Conservation (phyloP, 2,113 vertebrate species). For the Spea bombifrons region DNA sequence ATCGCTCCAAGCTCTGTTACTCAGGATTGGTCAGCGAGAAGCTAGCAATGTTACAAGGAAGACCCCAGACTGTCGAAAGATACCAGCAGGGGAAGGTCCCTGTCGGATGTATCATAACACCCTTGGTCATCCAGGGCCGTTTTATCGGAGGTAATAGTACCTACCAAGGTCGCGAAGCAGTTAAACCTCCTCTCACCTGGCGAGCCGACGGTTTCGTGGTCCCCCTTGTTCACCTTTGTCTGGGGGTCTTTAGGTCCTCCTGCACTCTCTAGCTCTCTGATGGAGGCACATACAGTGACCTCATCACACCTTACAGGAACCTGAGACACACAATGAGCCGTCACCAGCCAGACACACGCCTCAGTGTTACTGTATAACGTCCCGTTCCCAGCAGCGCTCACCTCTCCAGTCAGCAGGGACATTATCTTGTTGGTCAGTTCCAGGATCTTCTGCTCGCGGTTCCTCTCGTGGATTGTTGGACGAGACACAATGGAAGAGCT, state of each 20-base stretch:
- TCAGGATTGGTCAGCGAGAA: too few species aligned
- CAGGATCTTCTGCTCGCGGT: neutral
- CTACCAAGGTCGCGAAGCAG: too few species aligned
- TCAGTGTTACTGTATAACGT: neutral
- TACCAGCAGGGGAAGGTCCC: too few species aligned
- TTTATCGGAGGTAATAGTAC: too few species aligned
- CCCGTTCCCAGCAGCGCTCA: neutral
- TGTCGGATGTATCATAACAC: too few species aligned
- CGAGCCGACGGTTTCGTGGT: neutral
- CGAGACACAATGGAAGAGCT: too few species aligned
- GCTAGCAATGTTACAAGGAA: too few species aligned
- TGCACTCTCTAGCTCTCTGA: neutral
- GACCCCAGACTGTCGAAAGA: too few species aligned
- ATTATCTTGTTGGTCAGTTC: slow-evolving; percentile 1
- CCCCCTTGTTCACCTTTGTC: neutral
- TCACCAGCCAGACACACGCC: neutral
- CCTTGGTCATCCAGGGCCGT: too few species aligned
- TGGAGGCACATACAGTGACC: neutral
- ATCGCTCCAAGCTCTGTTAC: too few species aligned
- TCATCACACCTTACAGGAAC: neutral
- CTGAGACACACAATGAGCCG: slow-evolving; percentile 1
- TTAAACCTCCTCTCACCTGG: neutral
- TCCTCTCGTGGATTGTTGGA: neutral
- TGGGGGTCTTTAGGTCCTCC: neutral
- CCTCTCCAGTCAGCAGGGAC: slow-evolving; percentile 1